Evolutionary conservation across 1,140 invertebrate species (phyloP), one percentile per base, ranked within the genome.

Genomic region (Linepithema humile): DNA sequence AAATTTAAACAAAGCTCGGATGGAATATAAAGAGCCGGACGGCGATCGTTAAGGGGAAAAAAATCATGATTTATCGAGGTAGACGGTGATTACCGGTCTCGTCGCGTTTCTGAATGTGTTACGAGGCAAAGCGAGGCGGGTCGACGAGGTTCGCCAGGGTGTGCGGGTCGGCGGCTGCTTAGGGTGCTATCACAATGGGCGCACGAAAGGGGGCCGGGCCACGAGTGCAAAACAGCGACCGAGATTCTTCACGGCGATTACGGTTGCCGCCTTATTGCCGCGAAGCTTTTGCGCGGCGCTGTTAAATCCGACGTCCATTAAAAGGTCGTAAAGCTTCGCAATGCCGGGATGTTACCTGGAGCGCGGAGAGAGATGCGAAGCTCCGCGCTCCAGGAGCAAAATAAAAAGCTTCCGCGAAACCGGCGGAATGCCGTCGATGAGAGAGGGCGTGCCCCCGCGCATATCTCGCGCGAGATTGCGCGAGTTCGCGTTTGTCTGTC

Each of bases 251-350:
- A 57, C 43, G 69, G 84, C 72, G 87, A 88, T 88, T 89, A 88
- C 82, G 70, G 78, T 65, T 57, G 45, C 65, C 73, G 70, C 62
- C 84, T 85, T 85, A 83, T 75, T 83, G 62, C 59, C 84, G 84
- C 62, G 69, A 67, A 83, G 67, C 84, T 85, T 73, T 85, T 57
- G 45, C 70, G 62, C 57, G 43, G 20, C 10, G 55, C 57, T 84
- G 88, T 91, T 89, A 90, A 91, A 90, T 88, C 89, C 83, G 65
- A 64, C 84, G 85, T 83, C 88, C 89, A 90, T 91, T 90, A 91
- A 91, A 91, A 90, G 84, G 48, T 90, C 89, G 86, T 91, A 87
- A 91, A 90, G 90, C 83, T 73, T 10, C 75, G 74, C 48, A 69
- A 69, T 55, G 55, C 23, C 38, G 50, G 32, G 50, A 62, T 50